Evolutionary conservation across 2,797 vertebrate species (phyloP).

Genomic region (Molossus molossus): DNA sequence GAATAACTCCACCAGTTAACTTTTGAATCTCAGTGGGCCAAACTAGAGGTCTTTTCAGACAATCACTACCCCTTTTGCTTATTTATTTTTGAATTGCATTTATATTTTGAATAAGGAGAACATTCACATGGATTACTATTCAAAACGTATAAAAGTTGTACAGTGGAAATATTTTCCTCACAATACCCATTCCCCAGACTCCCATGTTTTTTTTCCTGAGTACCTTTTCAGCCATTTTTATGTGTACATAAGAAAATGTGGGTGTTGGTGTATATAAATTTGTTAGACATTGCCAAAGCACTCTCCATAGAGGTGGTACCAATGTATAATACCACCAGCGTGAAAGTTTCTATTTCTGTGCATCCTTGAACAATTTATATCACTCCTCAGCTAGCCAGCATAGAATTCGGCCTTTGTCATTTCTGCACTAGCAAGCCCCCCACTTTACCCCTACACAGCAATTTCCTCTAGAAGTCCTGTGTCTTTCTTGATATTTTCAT

Average conservation of each 20-base stretch:
- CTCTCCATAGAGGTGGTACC: background rate
- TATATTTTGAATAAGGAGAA: conserved; percentile 20
- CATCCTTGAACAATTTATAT: background rate
- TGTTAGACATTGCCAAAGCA: conserved; percentile 21
- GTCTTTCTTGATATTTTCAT: background rate
- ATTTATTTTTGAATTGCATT: conserved; percentile 24
- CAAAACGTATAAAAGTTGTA: background rate
- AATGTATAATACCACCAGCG: background rate
- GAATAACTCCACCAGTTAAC: background rate
- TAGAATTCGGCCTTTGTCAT: background rate
- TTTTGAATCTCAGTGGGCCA: background rate
- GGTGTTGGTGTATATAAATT: background rate
- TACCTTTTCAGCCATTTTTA: background rate
- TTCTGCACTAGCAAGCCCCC: background rate
- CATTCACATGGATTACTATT: background rate
- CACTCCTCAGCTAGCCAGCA: background rate
- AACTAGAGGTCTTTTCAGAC: background rate
- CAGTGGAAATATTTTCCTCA: background rate
- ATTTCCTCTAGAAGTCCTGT: background rate
- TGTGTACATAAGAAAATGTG: background rate
- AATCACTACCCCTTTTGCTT: background rate
- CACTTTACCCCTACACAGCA: background rate
- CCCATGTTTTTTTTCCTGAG: background rate
- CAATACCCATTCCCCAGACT: background rate
- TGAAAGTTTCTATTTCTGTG: background rate